Percentiles rank a stretch among this genome's conserved stretches.
Conservation (phyloP, 2,888 invertebrate genomes). For the Iphiclides podalirius region DNA sequence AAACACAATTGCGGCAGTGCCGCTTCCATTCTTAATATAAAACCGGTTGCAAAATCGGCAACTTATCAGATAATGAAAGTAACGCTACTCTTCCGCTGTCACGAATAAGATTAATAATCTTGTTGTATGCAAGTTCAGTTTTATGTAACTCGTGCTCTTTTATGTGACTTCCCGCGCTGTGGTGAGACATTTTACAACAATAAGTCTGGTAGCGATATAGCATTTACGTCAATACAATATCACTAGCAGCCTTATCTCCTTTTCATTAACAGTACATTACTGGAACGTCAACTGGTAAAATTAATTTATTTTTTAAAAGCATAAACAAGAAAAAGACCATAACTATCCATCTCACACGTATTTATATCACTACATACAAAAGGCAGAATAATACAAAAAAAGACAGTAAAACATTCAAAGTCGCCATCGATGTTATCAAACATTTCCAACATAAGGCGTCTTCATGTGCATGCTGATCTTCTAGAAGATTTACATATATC, state of each 20-base stretch:
- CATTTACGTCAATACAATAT: no score
- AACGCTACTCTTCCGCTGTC: conserved; percentile 17
- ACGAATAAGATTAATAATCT: conserved; percentile 19
- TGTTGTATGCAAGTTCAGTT: conserved; percentile 17
- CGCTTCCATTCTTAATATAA: conserved; percentile 8
- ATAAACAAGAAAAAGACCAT: no score
- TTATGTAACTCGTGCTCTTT: conserved; percentile 7
- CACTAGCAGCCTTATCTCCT: no score
- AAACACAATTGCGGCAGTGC: no score
- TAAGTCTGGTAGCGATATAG: not conserved
- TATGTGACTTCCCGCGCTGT: conserved; percentile 11
- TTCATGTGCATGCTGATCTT: not conserved
- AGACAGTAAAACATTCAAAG: no score
- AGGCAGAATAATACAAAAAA: no score
- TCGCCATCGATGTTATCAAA: no score
- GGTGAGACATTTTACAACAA: conserved; percentile 11
- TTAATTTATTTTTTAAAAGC: no score
- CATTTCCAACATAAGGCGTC: not conserved
- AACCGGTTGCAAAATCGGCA: conserved; percentile 18
- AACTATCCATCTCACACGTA: no score
- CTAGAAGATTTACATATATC: conserved; percentile 9
- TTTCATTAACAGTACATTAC: no score
- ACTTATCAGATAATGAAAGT: conserved; percentile 15
- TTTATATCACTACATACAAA: no score
- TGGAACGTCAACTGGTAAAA: no score